phyloP scores from a whole-genome alignment of 2,797 vertebrate genomes.

The Carduelis carduelis region DNA sequence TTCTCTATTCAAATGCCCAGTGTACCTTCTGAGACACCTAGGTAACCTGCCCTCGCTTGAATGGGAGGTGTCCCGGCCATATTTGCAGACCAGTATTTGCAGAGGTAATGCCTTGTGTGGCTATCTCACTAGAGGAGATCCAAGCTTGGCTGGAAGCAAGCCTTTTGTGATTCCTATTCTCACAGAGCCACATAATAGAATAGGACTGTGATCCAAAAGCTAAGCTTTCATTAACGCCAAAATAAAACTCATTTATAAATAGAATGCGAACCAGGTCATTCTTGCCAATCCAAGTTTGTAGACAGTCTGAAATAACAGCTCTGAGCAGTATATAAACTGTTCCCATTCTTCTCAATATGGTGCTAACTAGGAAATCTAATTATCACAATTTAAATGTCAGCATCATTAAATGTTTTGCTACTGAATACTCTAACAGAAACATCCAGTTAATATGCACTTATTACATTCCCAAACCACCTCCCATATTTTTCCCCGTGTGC shows the following conservation, averaged over 20 bases:
- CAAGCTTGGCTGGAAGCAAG: background rate
- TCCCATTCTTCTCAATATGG: constrained; percentile 41
- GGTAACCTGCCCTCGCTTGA: background rate
- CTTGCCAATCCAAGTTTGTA: constrained; percentile 57
- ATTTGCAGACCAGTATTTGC: background rate
- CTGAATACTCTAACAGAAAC: constrained; percentile 25
- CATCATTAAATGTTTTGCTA: constrained; percentile 60
- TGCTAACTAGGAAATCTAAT: constrained; percentile 51
- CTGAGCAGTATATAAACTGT: constrained; percentile 27
- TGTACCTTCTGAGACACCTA: background rate
- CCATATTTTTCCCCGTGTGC: background rate
- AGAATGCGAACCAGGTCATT: constrained; percentile 49
- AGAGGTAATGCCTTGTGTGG: background rate
- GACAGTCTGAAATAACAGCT: constrained; percentile 58
- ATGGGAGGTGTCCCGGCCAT: background rate
- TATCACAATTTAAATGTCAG: constrained; percentile 45
- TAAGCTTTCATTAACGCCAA: constrained; percentile 37
- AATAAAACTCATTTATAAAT: constrained; percentile 43
- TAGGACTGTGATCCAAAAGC: constrained; percentile 37
- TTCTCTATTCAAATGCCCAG: background rate
- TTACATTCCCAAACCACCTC: background rate
- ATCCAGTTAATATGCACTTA: constrained; percentile 8
- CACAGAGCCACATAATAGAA: constrained; percentile 19
- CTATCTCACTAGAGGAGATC: background rate
- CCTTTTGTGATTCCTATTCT: constrained; percentile 1